These are phyloP conservation scores for Pangasius mekongensis DNA, from an alignment of 2,797 vertebrate genomes.

Conservation along the genomic window DNA sequence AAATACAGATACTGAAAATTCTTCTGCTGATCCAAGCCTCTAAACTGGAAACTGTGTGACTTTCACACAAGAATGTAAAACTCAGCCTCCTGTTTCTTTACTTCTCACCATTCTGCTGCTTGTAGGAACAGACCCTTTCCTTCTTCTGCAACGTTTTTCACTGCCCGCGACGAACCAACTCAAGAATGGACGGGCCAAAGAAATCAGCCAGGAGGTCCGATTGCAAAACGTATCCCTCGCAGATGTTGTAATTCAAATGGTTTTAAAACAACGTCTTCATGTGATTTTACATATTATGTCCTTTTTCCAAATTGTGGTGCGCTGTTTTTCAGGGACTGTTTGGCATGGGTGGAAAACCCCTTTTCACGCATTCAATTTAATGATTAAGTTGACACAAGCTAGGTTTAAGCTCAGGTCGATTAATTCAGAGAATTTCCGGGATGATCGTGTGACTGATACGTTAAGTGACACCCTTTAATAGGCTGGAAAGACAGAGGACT, in stretches of 20 bases:
- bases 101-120: conserved; percentile 5
- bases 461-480: too few species aligned
- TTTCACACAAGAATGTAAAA: conserved; percentile 36
- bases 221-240: not conserved
- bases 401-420: not conserved
- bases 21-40: not conserved
- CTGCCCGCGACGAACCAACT: not conserved
- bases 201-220: not conserved
- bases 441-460: not conserved
- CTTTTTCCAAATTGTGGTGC: not conserved
- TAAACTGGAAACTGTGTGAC: not conserved
- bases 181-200: not conserved
- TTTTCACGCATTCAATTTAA: not conserved
- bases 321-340: not conserved
- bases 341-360: not conserved
- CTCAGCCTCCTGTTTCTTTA: not conserved
- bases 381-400: not conserved
- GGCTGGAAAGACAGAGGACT: not conserved
- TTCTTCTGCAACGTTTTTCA: not conserved
- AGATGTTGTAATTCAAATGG: not conserved
- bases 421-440: not conserved
- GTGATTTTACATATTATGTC: not conserved
- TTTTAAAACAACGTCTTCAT: not conserved
- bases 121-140: not conserved
- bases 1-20: not conserved